Evolutionary conservation across 2,888 invertebrate genomes (phyloP), one percentile per base, ranked within the genome.

Genomic region (Orthosia gracilis): DNA sequence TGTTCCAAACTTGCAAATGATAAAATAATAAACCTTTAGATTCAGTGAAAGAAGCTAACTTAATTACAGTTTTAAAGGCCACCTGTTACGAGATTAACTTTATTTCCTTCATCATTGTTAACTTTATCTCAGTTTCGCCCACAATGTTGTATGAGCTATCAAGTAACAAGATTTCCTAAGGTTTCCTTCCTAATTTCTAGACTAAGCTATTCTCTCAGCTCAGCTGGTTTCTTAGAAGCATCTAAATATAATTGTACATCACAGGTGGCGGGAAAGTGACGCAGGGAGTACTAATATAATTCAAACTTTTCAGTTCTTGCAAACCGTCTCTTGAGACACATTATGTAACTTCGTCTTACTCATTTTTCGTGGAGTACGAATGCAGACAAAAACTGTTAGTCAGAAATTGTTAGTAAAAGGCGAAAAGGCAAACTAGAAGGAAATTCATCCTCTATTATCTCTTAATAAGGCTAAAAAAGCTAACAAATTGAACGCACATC

Each of bases 11-110:
- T 26, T 26, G 26, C 15, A 62, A 73, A 57, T 11, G 23, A 31
- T 15, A 23, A 23, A 61, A 23, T 47, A 69, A 63, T n/a, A 18
- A 31, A 58, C 57, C 31, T 52, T 26, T 47, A 58, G 23, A 58
- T 63, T 58, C 47, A 13, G 15, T 0, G 23, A 58, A 71, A 71
- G 23, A 71, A 59, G 21, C 49, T 40, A 26, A 40, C 52, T n/a
- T 54, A 70, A 64, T 64, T 64, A 66, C 66, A 63, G 58, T 76
- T 64, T 75, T n/a, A 76, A 54, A 21, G 57, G 23, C 76, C 80
- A 80, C 70, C 63, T 76, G 70, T 76, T 76, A 64, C 58, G 23
- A 58, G 65, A 57, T n/a, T 62, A 67, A 47, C 55, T 79, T 70
- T 55, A 70, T 67, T 69, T 55, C 13, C 50, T 26, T 79, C 69